phyloP scores from a whole-genome alignment of 2,797 vertebrate species.

The Cephalopachus bancanus region DNA sequence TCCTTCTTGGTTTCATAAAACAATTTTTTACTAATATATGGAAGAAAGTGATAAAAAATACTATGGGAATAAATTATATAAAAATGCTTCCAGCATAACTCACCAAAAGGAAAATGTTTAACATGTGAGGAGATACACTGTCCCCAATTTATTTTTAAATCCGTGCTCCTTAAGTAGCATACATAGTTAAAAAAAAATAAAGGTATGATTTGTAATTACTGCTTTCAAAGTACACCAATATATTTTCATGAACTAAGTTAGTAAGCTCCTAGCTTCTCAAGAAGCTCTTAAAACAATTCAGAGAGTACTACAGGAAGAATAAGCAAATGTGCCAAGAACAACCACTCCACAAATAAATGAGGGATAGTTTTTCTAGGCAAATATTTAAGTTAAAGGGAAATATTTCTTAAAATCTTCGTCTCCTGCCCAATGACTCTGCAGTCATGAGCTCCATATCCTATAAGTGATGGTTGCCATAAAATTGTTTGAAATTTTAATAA shows the following conservation, averaged over 20 bases:
- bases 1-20: not conserved
- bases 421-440: not conserved
- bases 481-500: conserved; percentile 49
- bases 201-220: conserved; percentile 20
- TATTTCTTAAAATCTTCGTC: conserved; percentile 21
- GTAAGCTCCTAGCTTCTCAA: conserved; percentile 36
- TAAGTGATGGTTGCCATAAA: not conserved
- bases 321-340: not conserved
- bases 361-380: not conserved
- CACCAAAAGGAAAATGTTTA: not conserved
- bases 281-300: conserved; percentile 20
- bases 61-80: conserved; percentile 36
- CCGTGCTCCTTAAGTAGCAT: not conserved
- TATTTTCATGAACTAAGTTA: conserved; percentile 1
- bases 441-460: not conserved
- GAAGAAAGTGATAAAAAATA: not conserved
- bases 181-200: conserved; percentile 31
- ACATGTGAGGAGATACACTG: not conserved
- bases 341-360: not conserved
- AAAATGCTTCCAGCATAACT: not conserved
- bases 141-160: not conserved
- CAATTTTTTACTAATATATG: not conserved
- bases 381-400: not conserved
- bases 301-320: not conserved
- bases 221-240: not conserved